Percentiles rank a stretch among this genome's conserved stretches.
Conservation (phyloP, 2,113 vertebrate genomes). For the Cromileptes altivelis region DNA sequence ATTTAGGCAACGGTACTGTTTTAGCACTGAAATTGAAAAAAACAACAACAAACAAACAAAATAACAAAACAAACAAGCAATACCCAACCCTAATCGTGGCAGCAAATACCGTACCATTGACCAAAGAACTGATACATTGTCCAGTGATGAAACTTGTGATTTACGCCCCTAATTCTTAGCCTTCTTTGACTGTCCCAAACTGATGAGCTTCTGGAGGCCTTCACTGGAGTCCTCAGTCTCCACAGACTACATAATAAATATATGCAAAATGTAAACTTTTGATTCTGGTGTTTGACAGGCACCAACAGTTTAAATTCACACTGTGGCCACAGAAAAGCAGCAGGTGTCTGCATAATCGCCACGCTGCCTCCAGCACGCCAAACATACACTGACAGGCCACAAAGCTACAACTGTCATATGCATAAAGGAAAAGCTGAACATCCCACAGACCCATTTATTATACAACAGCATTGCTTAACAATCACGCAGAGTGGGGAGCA, state of each 20-base stretch:
- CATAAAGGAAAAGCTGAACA: slow-evolving; percentile 20
- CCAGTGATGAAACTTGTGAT: too few relatives aligned
- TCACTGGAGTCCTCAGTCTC: neutral
- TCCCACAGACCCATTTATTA: slow-evolving; percentile 62
- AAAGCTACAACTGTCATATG: slow-evolving; percentile 4
- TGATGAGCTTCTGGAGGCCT: neutral
- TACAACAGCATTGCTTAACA: slow-evolving; percentile 53
- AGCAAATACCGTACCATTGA: too few relatives aligned
- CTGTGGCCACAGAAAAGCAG: slow-evolving; percentile 19
- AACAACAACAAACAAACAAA: too few relatives aligned
- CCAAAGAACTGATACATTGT: too few relatives aligned
- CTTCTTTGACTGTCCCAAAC: neutral
- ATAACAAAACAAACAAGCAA: too few relatives aligned
- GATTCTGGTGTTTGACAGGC: neutral
- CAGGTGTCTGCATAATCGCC: slow-evolving; percentile 16
- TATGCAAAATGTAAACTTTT: neutral
- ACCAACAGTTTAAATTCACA: slow-evolving; percentile 18
- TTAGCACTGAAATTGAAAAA: too few relatives aligned
- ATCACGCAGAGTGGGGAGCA: slow-evolving; percentile 22
- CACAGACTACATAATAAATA: neutral
- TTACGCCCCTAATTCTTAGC: too few relatives aligned
- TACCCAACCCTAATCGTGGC: too few relatives aligned
- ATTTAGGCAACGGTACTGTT: too few relatives aligned
- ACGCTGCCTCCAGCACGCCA: neutral
- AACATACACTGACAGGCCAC: neutral